Evolutionary conservation across 1,140 invertebrate species (phyloP), one percentile per base, ranked within the genome.

Genomic region (Drosophila kanapiae): DNA sequence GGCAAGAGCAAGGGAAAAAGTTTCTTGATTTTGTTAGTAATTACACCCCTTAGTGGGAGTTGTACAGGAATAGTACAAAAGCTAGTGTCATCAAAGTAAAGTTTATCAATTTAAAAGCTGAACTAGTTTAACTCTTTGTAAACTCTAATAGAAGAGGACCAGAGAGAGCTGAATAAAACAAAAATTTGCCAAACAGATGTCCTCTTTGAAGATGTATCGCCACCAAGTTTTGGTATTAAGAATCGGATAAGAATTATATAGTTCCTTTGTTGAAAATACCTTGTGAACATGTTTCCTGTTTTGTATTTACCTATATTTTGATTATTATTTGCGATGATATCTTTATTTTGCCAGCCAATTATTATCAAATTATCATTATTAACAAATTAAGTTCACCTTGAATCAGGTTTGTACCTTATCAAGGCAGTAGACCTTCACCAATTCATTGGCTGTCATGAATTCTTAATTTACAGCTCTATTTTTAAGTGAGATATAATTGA

Each of bases 21-120:
- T 87, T 87, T 79, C 54, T 62, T 43, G 49, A 78, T 79, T 72
- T 78, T 31, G 45, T 77, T 68, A 59, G 60, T 59, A 71, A 77
- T 77, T 85, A 62, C 43, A 18, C 47, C 53, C 40, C 42, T 43
- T n/a, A 16, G n/a, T 29, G 31, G 43, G n/a, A 38, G 29, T 38
- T 48, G 27, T 48, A 31, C 60, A 31, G 31, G 9, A 57, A 42
- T 35, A 31, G 42, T 51, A 40, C 47, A 68, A 37, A 27, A 64
- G 23, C 65, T 70, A 16, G 51, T 71, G 65, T 40, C 69, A 72
- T 40, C 67, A 42, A 48, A 42, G 27, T 33, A 35, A 71, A 71
- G 38, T 72, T 72, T 72, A 40, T 57, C 40, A 57, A 70, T 45
- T 57, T 71, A 69, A 69, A 65, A 35, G 65, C 67, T 33, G 16